Percentiles rank a stretch among this genome's conserved stretches.
Conservation (phyloP, 2,888 invertebrate species). For the Tachina grossa region DNA sequence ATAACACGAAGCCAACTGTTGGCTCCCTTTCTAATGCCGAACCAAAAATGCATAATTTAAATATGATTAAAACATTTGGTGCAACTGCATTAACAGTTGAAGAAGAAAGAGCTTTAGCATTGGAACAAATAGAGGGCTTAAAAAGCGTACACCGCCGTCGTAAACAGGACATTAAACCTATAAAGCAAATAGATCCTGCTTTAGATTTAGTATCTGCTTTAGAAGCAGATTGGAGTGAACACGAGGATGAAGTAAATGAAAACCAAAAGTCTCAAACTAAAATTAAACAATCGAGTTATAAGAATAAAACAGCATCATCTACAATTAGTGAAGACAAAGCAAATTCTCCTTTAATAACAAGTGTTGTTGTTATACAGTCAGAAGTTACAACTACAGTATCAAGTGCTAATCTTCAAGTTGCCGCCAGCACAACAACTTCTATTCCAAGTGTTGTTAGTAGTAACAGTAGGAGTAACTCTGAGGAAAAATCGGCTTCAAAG, state of each 20-base stretch:
- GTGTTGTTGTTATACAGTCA: constrained; percentile 62
- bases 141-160: constrained; percentile 73
- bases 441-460: background rate
- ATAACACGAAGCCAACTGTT: constrained; percentile 30
- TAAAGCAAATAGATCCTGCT: constrained; percentile 67
- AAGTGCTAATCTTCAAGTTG: background rate
- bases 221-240: constrained; percentile 82
- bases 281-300: background rate
- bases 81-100: constrained; percentile 72
- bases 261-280: constrained; percentile 25
- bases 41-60: constrained; percentile 19
- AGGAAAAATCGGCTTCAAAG: constrained; percentile 39
- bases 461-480: background rate
- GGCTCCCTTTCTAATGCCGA: background rate
- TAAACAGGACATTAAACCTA: constrained; percentile 75
- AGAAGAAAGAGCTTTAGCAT: constrained; percentile 80
- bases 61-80: constrained; percentile 41
- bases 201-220: constrained; percentile 78
- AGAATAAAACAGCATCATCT: constrained; percentile 3
- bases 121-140: constrained; percentile 79
- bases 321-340: constrained; percentile 49
- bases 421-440: background rate
- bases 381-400: background rate
- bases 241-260: constrained; percentile 74
- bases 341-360: constrained; percentile 63